Evolutionary conservation across 2,888 invertebrate species (phyloP).

Genomic region (Limnephilus marmoratus): DNA sequence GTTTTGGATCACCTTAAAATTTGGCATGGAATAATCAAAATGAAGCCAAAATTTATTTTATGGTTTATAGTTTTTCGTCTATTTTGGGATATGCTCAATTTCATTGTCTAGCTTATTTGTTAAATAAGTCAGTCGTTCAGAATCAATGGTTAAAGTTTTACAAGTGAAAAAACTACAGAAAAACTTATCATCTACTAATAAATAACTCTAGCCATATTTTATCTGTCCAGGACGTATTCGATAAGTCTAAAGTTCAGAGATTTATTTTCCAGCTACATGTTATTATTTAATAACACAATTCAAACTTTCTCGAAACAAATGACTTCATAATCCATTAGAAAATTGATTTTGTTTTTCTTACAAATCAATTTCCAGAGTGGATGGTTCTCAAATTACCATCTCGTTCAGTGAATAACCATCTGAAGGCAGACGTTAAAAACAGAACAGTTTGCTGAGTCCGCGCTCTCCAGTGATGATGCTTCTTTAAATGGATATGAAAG

Average conservation of each 20-base stretch:
- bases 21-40: not conserved
- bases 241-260: not conserved
- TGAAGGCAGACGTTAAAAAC: not conserved
- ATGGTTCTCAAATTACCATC: constrained; percentile 19
- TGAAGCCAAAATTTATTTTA: not conserved
- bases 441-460: not conserved
- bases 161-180: not conserved
- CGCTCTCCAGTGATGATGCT: not conserved
- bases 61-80: not conserved
- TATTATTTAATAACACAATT: not conserved
- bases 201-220: not conserved
- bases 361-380: constrained; percentile 11
- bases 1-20: not conserved
- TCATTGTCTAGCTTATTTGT: not conserved
- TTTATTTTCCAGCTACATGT: not conserved
- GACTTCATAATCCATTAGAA: not conserved
- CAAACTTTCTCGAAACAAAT: constrained; percentile 14
- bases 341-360: constrained; percentile 24
- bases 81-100: not conserved
- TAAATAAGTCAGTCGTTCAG: not conserved
- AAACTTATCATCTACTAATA: not conserved
- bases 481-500: not conserved
- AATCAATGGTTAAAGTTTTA: not conserved
- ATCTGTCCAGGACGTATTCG: not conserved
- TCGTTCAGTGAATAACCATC: constrained; percentile 17